These are phyloP conservation scores for Metellina segmentata DNA, from an alignment of 2,888 invertebrate genomes.

Conservation along the genomic window DNA sequence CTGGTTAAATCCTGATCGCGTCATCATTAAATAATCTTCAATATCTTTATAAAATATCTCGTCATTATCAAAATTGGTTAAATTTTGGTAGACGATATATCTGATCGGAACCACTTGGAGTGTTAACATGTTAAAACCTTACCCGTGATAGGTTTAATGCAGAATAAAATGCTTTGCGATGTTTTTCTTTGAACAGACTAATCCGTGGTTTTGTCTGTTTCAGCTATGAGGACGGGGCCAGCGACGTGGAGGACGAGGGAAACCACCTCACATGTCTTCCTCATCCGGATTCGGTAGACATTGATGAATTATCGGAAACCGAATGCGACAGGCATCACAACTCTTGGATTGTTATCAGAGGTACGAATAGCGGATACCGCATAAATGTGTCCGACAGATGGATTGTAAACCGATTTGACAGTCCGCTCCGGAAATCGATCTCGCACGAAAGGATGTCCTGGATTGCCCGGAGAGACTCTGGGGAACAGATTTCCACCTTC, in stretches of 20 bases:
- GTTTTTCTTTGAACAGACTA: too few species aligned
- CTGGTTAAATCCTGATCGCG: too few species aligned
- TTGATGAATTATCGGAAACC: slow-evolving; percentile 77
- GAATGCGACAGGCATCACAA: slow-evolving; percentile 77
- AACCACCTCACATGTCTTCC: slow-evolving; percentile 42
- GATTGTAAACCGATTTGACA: slow-evolving; percentile 59
- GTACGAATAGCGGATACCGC: slow-evolving; percentile 48
- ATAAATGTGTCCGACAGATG: slow-evolving; percentile 42
- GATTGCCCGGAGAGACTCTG: slow-evolving; percentile 19
- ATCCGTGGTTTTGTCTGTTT: background rate
- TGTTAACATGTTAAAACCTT: too few species aligned
- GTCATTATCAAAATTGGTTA: too few species aligned
- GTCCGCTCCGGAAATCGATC: slow-evolving; percentile 30
- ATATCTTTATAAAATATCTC: too few species aligned
- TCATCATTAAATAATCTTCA: too few species aligned
- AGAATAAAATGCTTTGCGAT: too few species aligned
- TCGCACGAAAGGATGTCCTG: background rate
- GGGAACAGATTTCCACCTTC: background rate
- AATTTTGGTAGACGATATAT: too few species aligned
- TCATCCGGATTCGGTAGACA: slow-evolving; percentile 69
- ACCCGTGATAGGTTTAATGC: too few species aligned
- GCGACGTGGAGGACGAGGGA: slow-evolving; percentile 66
- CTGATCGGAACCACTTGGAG: too few species aligned
- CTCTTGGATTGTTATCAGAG: slow-evolving; percentile 76
- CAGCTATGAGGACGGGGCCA: slow-evolving; percentile 67